Base-by-base conservation (phyloP, 1,140 invertebrate species). In the Chrysoperla carnea region DNA sequence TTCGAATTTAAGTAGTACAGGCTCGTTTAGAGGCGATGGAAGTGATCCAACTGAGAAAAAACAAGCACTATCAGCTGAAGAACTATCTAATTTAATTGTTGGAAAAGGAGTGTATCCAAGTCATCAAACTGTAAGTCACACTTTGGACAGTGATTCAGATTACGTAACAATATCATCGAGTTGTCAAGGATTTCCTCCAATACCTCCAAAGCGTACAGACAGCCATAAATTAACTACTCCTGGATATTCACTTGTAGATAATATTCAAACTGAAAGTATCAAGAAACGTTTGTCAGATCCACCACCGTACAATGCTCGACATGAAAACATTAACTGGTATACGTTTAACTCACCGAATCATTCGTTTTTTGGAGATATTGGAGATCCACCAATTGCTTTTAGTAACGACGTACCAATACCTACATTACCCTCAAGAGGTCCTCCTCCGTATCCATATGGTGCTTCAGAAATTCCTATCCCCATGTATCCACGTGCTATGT, bases 141-240 rank as follows among this genome's bases (percentile, higher is more conserved):
- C 81, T 0, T 71, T 88, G 52, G 83, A 88, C 54, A 87, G 84
- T 1, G 84, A 88, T 50, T 86, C 83, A 11, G 85, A 90, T 56
- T 90, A 90, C 54, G 84, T 89, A 1, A 83, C 82, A 13, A 64
- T 88, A 53, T 81, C 84, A 8, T 72, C 80, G 8, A 74, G 76
- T 2, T 71, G 67, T 55, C 59, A 66, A 46, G 66, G 64, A 23
- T 63, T 64, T 46, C 72, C 75, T 1, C 75, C 75, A 9, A 69
- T 75, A 2, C 70, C 73, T 14, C 76, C 75, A 7, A 69, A 72
- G 41, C 62, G 77, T 47, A 72, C 69, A 7, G 77, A 79, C 49
- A 78, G 73, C 48, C 29, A 41, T 41, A 8, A 27, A 6, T 4
- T 33, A 4, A 11, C 31, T 39, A 11, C 29, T 9, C 9, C 8